A percentile compares a stretch with the other conserved stretches of the same genome.
phyloP scores from a whole-genome alignment of 2,888 invertebrate species.

The Tachina grossa region DNA sequence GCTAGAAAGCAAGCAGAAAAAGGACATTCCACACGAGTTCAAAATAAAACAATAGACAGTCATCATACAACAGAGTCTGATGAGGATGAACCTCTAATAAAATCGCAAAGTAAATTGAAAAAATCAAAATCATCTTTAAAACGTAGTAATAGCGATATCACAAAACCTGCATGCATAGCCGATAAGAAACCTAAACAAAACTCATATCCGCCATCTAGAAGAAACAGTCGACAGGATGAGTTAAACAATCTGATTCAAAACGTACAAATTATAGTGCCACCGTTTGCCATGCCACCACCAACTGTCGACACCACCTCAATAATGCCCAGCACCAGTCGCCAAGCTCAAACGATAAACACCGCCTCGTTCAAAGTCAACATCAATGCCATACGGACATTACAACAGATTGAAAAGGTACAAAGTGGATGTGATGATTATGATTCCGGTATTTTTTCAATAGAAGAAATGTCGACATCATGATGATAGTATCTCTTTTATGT shows the following conservation, averaged over 20 bases:
- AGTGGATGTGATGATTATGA: slow-evolving; percentile 71
- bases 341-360: background rate
- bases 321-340: slow-evolving; percentile 38
- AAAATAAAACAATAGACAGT: background rate
- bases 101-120: slow-evolving; percentile 14
- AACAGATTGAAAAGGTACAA: slow-evolving; percentile 71
- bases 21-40: background rate
- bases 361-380: slow-evolving; percentile 63
- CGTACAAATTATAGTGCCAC: slow-evolving; percentile 43
- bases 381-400: slow-evolving; percentile 70
- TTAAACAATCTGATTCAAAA: slow-evolving; percentile 10
- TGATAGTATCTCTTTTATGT: slow-evolving; percentile 44
- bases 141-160: slow-evolving; percentile 27
- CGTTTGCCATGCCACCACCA: background rate
- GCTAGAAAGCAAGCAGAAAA: background rate
- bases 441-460: slow-evolving; percentile 73
- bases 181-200: slow-evolving; percentile 47
- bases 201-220: background rate
- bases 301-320: background rate
- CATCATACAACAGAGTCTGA: background rate
- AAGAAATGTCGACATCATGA: slow-evolving; percentile 65
- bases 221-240: background rate
- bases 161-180: background rate
- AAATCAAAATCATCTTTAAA: slow-evolving; percentile 38
- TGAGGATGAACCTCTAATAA: slow-evolving; percentile 51